A percentile compares a stretch with the other conserved stretches of the same genome.
phyloP scores from a whole-genome alignment of 2,113 vertebrate species.

The Meriones unguiculatus region DNA sequence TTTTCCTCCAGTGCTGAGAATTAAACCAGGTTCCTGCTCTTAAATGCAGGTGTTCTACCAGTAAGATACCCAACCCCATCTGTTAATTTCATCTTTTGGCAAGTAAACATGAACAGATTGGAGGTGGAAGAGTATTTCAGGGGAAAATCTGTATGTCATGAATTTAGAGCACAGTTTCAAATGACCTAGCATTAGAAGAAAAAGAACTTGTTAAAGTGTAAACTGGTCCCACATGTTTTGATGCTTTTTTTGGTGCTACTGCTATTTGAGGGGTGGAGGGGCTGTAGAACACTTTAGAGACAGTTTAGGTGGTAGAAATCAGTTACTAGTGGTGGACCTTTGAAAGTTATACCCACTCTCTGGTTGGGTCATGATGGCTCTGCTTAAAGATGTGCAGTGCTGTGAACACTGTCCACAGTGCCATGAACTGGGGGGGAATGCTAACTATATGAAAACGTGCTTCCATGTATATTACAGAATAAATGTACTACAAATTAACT shows the following conservation, averaged over 20 bases:
- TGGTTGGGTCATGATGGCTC: background rate
- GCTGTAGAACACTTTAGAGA: background rate
- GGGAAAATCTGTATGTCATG: background rate
- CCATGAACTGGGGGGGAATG: background rate
- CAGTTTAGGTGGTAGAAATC: background rate
- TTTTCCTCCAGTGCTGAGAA: background rate
- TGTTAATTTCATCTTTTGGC: background rate
- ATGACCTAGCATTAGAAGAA: background rate
- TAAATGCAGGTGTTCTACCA: background rate
- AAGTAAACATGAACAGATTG: constrained; percentile 33
- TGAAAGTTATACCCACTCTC: background rate
- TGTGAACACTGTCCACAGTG: background rate
- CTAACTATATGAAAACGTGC: constrained; percentile 7
- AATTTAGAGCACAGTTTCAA: background rate
- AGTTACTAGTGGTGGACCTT: background rate
- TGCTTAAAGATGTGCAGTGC: background rate
- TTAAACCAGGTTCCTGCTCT: background rate
- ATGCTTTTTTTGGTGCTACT: background rate
- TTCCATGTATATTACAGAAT: background rate
- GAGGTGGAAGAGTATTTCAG: background rate
- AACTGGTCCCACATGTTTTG: background rate
- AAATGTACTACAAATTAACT: background rate
- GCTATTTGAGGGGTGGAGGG: background rate
- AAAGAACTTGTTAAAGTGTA: background rate
- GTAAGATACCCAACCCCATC: too few species aligned